Percentiles rank a stretch among this genome's conserved stretches.
phyloP scores from a whole-genome alignment of 2,888 invertebrate species.

The Luperina nickerlii region DNA sequence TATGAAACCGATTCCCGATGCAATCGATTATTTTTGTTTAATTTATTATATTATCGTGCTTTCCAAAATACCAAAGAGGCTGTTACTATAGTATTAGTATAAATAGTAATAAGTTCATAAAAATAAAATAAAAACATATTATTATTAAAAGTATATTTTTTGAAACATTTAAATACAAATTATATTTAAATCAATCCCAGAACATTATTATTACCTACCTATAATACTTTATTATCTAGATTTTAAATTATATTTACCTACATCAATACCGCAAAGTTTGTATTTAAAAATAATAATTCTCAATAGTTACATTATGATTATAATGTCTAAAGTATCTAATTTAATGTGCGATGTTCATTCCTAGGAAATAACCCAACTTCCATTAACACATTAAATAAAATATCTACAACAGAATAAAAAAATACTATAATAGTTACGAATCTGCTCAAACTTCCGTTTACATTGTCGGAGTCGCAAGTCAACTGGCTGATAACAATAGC shows the following conservation, averaged over 20 bases:
- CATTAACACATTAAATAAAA: not conserved
- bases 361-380: not conserved
- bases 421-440: not conserved
- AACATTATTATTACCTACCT: no score
- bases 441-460: conserved; percentile 4
- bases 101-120: not conserved
- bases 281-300: no score
- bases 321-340: no score
- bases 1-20: no score
- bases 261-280: not conserved
- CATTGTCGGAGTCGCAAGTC: not conserved
- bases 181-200: no score
- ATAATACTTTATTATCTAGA: no score
- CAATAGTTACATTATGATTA: no score
- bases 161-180: no score
- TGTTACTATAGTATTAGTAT: conserved; percentile 25
- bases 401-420: not conserved
- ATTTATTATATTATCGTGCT: not conserved
- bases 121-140: no score
- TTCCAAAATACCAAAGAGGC: conserved; percentile 14
- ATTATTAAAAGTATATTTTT: not conserved
- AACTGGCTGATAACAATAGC: conserved; percentile 4
- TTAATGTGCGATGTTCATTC: not conserved
- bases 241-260: not conserved
- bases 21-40: not conserved